phyloP scores from a whole-genome alignment of 2,888 invertebrate genomes.

The Byasa hedistus region DNA sequence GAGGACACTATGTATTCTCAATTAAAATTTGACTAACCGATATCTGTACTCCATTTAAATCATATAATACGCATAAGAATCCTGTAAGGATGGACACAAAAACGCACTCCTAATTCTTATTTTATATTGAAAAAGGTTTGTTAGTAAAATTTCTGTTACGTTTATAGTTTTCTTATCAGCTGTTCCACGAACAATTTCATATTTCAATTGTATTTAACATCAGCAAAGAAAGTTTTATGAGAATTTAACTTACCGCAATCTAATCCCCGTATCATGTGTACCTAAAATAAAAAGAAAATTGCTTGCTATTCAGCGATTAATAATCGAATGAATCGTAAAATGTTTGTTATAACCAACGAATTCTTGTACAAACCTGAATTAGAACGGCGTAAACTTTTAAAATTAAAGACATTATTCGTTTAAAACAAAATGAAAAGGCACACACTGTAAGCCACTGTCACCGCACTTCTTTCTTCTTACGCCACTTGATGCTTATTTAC shows the following conservation, averaged over 20 bases:
- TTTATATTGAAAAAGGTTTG: background rate
- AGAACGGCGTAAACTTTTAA: conserved; percentile 32
- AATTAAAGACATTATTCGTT: conserved; percentile 30
- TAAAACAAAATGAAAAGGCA: background rate
- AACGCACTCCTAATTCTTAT: background rate
- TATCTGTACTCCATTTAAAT: background rate
- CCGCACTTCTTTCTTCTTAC: conserved; percentile 46
- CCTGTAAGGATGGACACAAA: background rate
- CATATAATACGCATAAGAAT: background rate
- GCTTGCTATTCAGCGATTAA: conserved; percentile 17
- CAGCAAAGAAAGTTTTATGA: background rate
- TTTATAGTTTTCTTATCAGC: conserved; percentile 14
- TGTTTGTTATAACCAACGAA: background rate
- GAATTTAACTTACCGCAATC: conserved; percentile 52
- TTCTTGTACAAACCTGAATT: conserved; percentile 51
- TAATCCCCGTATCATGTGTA: conserved; percentile 40
- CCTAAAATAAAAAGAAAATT: conserved; percentile 48
- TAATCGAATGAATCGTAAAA: background rate
- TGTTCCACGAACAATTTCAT: conserved; percentile 2
- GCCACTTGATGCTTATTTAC: conserved; percentile 50
- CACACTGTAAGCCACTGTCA: conserved; percentile 43
- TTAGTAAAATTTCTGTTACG: background rate
- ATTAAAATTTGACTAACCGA: no score
- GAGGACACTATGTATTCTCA: no score
- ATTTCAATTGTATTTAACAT: conserved; percentile 1